A percentile compares a stretch with the other conserved stretches of the same genome.
Evolutionary conservation across 2,797 vertebrate species (phyloP).

Genomic region (Amphiprion clarkii): DNA sequence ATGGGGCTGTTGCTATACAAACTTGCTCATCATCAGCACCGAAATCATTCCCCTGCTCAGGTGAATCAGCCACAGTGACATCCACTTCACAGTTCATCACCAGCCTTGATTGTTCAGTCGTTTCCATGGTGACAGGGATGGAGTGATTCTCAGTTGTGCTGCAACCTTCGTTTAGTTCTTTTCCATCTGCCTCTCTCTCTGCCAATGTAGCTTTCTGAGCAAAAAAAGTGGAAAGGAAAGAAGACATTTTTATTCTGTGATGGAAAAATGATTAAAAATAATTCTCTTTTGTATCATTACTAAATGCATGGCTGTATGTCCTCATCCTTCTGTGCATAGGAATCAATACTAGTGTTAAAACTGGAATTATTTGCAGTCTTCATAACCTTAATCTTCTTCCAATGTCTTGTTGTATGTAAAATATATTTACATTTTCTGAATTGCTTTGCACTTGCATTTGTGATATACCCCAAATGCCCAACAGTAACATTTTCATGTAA

Average conservation of each 20-base stretch:
- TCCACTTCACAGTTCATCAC: slow-evolving; percentile 78
- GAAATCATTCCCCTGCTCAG: slow-evolving; percentile 61
- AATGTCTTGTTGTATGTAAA: too few relatives aligned
- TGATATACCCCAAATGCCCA: too few relatives aligned
- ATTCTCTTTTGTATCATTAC: background rate
- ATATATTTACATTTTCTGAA: too few relatives aligned
- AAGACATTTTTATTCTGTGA: slow-evolving; percentile 9
- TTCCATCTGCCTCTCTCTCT: slow-evolving; percentile 73
- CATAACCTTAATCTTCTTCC: too few relatives aligned
- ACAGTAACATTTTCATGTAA: too few relatives aligned
- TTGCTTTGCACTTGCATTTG: too few relatives aligned
- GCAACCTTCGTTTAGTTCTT: slow-evolving; percentile 77
- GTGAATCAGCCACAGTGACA: slow-evolving; percentile 70
- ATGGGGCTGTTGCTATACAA: slow-evolving; percentile 55
- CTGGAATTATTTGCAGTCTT: too few relatives aligned
- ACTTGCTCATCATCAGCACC: slow-evolving; percentile 63
- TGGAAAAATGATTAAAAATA: background rate
- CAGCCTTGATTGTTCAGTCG: slow-evolving; percentile 78
- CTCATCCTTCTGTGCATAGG: background rate
- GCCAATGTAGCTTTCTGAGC: slow-evolving; percentile 75
- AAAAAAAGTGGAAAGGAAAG: slow-evolving; percentile 30
- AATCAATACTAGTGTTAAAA: background rate
- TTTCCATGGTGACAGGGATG: slow-evolving; percentile 86
- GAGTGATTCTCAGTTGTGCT: slow-evolving; percentile 78
- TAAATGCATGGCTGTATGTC: slow-evolving; percentile 1